phyloP scores from a whole-genome alignment of 2,797 vertebrate species.

The Poecilia velifera region DNA sequence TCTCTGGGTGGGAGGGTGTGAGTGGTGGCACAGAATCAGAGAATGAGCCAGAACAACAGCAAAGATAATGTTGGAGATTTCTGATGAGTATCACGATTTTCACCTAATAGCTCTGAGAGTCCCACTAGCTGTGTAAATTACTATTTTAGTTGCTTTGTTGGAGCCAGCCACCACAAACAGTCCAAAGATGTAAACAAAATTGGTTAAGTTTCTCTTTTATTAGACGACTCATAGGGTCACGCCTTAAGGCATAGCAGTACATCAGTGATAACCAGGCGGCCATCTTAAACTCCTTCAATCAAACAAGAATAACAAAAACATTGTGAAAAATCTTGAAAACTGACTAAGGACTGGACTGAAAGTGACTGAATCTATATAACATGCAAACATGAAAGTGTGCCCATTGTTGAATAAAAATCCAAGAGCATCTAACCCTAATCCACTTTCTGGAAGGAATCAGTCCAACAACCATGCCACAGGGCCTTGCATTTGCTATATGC shows the following conservation, averaged over 20 bases:
- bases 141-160: background rate
- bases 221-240: background rate
- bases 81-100: conserved; percentile 30
- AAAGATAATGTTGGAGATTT: conserved; percentile 61
- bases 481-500: too few relatives aligned
- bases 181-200: background rate
- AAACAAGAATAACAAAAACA: too few relatives aligned
- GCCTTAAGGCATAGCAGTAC: background rate
- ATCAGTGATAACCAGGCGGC: too few relatives aligned
- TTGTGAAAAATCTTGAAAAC: too few relatives aligned
- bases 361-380: too few relatives aligned
- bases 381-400: too few relatives aligned
- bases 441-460: too few relatives aligned
- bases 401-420: too few relatives aligned
- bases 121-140: background rate
- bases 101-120: background rate
- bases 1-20: conserved; percentile 35
- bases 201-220: background rate
- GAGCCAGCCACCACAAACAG: background rate
- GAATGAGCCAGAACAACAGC: conserved; percentile 15
- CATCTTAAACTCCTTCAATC: too few relatives aligned
- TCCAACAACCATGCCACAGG: too few relatives aligned
- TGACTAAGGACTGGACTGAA: too few relatives aligned
- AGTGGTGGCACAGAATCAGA: background rate
- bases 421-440: too few relatives aligned